Percentiles rank a stretch among this genome's conserved stretches.
Evolutionary conservation across 2,797 vertebrate genomes (phyloP).

Genomic region (Bovichtus variegatus): DNA sequence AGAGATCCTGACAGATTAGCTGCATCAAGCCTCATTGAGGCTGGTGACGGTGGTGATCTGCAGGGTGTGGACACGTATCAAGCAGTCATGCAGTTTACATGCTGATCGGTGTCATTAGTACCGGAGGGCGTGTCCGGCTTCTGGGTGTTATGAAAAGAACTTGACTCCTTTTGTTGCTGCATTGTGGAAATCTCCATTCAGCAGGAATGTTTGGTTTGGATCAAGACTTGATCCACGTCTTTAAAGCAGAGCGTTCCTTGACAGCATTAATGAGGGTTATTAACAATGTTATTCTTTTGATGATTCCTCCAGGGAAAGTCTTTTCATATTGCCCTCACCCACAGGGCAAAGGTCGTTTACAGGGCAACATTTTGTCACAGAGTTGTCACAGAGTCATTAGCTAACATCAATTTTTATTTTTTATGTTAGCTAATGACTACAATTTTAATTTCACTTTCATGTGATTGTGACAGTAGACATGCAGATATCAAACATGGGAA

Average conservation of each 20-base stretch:
- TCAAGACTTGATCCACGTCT: slow-evolving; percentile 30
- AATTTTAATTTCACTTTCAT: too few relatives aligned
- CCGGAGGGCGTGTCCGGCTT: slow-evolving; percentile 22
- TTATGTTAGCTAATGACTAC: too few relatives aligned
- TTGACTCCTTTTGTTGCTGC: slow-evolving; percentile 53
- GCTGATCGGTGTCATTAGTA: slow-evolving; percentile 39
- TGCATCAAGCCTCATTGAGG: slow-evolving; percentile 2
- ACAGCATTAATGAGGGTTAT: slow-evolving; percentile 4
- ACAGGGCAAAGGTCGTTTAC: slow-evolving; percentile 6
- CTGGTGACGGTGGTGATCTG: slow-evolving; percentile 21
- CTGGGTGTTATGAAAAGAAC: slow-evolving; percentile 42
- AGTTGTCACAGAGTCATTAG: not conserved
- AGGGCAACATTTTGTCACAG: slow-evolving; percentile 1
- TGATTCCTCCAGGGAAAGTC: slow-evolving; percentile 20
- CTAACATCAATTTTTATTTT: not conserved
- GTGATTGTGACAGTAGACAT: not conserved
- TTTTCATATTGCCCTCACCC: not conserved
- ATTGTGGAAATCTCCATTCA: slow-evolving; percentile 53
- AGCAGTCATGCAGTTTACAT: slow-evolving; percentile 33
- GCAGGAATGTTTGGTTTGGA: slow-evolving; percentile 53
- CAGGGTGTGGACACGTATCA: slow-evolving; percentile 31
- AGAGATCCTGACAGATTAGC: slow-evolving; percentile 46
- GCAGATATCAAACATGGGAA: not conserved
- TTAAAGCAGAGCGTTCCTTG: slow-evolving; percentile 10
- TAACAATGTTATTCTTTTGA: slow-evolving; percentile 11